These are phyloP conservation scores for Brachyhypopomus gauderio DNA, from an alignment of 2,113 vertebrate genomes.

Conservation along the genomic window DNA sequence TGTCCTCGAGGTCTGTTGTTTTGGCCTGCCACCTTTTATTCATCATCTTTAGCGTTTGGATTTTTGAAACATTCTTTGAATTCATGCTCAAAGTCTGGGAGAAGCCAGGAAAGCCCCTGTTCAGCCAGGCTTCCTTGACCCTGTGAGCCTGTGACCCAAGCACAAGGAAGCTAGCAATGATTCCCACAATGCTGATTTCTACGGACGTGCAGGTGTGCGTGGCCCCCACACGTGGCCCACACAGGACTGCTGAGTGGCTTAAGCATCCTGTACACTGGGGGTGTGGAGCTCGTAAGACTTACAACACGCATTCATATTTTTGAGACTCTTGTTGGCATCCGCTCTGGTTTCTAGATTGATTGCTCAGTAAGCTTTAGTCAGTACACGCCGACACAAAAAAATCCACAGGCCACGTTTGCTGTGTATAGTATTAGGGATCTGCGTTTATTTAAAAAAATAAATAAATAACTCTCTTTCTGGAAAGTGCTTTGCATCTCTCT, in stretches of 20 bases:
- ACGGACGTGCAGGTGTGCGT: neutral
- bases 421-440: no score
- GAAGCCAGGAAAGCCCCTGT: neutral
- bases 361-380: neutral
- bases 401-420: no score
- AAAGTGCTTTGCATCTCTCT: slow-evolving; percentile 56
- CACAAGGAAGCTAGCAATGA: neutral
- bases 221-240: neutral
- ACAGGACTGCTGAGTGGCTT: no score
- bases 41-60: neutral
- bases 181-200: neutral
- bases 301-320: neutral
- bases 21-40: neutral
- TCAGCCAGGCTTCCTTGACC: neutral
- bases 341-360: neutral
- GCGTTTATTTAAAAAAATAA: no score
- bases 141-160: neutral
- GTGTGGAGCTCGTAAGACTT: no score
- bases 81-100: neutral
- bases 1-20: neutral
- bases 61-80: neutral
- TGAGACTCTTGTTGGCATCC: neutral
- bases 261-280: no score
- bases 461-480: neutral
- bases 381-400: no score